Conservation (phyloP, 1,140 invertebrate genomes). For the Brachionus paranguensis region DNA sequence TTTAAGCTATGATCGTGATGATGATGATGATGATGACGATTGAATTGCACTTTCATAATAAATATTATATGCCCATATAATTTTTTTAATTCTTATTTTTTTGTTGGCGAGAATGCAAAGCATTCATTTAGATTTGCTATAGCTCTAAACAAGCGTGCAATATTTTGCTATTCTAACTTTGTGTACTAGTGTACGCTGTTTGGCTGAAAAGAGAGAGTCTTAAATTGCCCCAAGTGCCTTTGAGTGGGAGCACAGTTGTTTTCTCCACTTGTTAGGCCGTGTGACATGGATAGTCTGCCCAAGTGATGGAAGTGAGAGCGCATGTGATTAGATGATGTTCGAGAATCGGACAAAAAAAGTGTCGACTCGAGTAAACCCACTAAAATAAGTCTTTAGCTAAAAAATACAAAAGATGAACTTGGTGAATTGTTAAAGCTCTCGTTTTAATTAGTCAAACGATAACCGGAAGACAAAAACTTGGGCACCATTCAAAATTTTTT, state of each 20-base stretch:
- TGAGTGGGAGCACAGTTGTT: not conserved
- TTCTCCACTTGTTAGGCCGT: too few relatives aligned
- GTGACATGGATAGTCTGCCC: too few relatives aligned
- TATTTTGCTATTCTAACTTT: not conserved
- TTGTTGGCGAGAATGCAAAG: not conserved
- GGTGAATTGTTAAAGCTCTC: too few relatives aligned
- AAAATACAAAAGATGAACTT: too few relatives aligned
- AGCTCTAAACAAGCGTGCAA: not conserved
- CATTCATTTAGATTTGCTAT: not conserved
- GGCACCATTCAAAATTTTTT: too few relatives aligned
- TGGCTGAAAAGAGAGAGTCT: not conserved
- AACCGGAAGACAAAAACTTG: too few relatives aligned
- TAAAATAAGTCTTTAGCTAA: too few relatives aligned
- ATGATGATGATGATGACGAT: not conserved
- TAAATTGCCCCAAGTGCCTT: not conserved
- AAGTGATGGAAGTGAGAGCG: too few relatives aligned
- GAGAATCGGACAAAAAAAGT: not conserved
- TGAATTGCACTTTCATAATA: not conserved
- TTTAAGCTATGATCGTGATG: not conserved
- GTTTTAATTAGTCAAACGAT: too few relatives aligned
- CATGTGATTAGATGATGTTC: too few relatives aligned
- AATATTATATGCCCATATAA: not conserved
- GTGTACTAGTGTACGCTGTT: not conserved
- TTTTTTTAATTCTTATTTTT: not conserved
- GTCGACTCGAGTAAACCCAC: not conserved